Percentiles rank a stretch among this genome's conserved stretches.
phyloP scores from a whole-genome alignment of 2,888 invertebrate genomes.

The Drosophila barbarae region DNA sequence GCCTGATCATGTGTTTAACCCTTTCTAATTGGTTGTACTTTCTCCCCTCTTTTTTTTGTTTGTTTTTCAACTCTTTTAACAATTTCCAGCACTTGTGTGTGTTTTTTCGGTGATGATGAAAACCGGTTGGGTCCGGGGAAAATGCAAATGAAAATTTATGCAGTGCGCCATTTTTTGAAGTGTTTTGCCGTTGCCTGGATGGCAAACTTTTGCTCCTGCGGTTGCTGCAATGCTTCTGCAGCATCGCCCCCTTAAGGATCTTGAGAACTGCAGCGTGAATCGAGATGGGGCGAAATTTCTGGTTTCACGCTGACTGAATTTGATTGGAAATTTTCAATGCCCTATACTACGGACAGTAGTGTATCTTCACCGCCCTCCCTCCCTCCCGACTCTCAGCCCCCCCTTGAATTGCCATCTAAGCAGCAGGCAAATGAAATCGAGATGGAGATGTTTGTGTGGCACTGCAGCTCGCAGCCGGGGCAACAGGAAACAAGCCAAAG shows the following conservation, averaged over 20 bases:
- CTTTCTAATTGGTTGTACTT: slow-evolving; percentile 47
- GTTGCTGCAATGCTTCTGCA: slow-evolving; percentile 24
- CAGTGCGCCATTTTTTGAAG: slow-evolving; percentile 53
- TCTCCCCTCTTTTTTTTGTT: slow-evolving; percentile 11
- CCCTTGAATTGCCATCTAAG: slow-evolving; percentile 21
- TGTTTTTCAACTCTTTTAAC: slow-evolving; percentile 1
- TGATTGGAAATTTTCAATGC: slow-evolving; percentile 71
- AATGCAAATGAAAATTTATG: slow-evolving; percentile 50
- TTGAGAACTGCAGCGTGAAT: slow-evolving; percentile 58
- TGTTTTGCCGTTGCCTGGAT: slow-evolving; percentile 17
- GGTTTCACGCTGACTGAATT: slow-evolving; percentile 70
- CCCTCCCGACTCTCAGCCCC: not conserved
- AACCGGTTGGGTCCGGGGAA: not conserved
- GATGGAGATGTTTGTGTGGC: slow-evolving; percentile 40
- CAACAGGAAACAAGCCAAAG: slow-evolving; percentile 61
- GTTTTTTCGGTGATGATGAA: slow-evolving; percentile 10
- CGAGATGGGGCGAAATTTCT: slow-evolving; percentile 62
- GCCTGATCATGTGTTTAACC: slow-evolving; percentile 35
- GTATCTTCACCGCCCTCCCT: not conserved
- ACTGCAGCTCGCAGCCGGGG: slow-evolving; percentile 33
- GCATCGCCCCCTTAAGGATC: slow-evolving; percentile 28
- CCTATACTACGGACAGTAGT: slow-evolving; percentile 25
- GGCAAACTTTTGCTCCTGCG: slow-evolving; percentile 35
- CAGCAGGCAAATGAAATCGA: slow-evolving; percentile 49
- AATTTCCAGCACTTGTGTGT: slow-evolving; percentile 8